Evolutionary conservation across 2,113 vertebrate genomes (phyloP), one percentile per base, ranked within the genome.

Genomic region (Anguilla japonica): DNA sequence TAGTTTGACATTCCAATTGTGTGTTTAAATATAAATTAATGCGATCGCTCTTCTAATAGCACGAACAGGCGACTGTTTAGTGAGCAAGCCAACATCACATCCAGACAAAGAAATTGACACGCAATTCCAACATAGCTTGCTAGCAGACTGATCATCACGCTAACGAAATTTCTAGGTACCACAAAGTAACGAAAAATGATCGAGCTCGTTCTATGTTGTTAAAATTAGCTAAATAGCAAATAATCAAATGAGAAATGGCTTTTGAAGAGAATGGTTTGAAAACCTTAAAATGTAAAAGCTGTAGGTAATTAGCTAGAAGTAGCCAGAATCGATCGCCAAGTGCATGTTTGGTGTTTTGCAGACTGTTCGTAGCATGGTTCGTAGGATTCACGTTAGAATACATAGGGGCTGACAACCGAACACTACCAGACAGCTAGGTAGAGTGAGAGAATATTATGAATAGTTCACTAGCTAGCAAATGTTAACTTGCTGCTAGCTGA

Each of bases 21-120:
- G 3, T 5, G 18, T 67, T 26, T 67, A 20, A 20, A 67, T 67
- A 20, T 67, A 8, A 3, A 20, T 67, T 22, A 26, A 67, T 26
- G 22, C 26, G 7, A 53, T 53, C 18, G 60, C 18, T 22, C 5
- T 67, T 22, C 26, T 22, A 67, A 20, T 22, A 20, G 20, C 5
- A 20, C 60, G 60, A 67, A 67, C 3, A 26, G 26, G 22, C 60
- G 22, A 22, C 20, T 67, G 60, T 67, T 22, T 67, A 26, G 60
- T 26, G 3, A 67, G 18, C 60, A 6, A 67, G 60, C 20, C 22
- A 67, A 6, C 43, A 79, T 79, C 46, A 53, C 13, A 79, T 71
- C n/a, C 26, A 71, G n/a, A 85, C 84, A 85, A 85, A 85, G 84
- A 85, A 78, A 79, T 78, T 53, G 46, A 85, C 43, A 85, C 71